phyloP scores from a whole-genome alignment of 2,113 vertebrate species.

The Synchiropus splendidus region DNA sequence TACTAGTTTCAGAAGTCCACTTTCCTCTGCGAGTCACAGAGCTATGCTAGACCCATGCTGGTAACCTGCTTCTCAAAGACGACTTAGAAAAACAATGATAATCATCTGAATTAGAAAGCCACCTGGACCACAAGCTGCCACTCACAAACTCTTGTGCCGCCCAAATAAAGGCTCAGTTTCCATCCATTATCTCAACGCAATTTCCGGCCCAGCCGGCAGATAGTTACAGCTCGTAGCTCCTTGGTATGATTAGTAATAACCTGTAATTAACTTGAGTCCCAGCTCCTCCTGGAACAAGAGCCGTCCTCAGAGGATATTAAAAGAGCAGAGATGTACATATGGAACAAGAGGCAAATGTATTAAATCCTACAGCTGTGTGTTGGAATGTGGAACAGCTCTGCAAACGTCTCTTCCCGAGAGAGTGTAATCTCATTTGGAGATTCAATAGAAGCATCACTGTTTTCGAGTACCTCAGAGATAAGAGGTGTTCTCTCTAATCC shows the following conservation, averaged over 20 bases:
- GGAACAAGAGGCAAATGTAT: slow-evolving; percentile 4
- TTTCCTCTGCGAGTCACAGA: too few species aligned
- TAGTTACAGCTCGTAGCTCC: slow-evolving; percentile 48
- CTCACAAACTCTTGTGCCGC: too few species aligned
- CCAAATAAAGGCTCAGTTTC: slow-evolving; percentile 17
- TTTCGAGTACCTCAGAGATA: slow-evolving; percentile 30
- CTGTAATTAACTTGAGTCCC: slow-evolving; percentile 40
- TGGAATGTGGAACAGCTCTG: slow-evolving; percentile 23
- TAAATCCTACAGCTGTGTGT: slow-evolving; percentile 6
- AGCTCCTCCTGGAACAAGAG: too few species aligned
- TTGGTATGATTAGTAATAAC: slow-evolving; percentile 56
- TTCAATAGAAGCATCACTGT: slow-evolving; percentile 21
- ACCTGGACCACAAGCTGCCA: too few species aligned
- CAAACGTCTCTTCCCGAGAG: slow-evolving; percentile 25
- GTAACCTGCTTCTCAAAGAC: too few species aligned
- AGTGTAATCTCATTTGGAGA: slow-evolving; percentile 17
- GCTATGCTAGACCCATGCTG: too few species aligned
- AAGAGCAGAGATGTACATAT: background rate
- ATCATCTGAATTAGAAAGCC: too few species aligned
- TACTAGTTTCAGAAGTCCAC: too few species aligned
- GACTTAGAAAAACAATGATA: background rate
- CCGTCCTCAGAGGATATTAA: too few species aligned
- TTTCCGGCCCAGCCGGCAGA: slow-evolving; percentile 29
- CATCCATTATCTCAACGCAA: slow-evolving; percentile 40
- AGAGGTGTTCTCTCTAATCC: slow-evolving; percentile 6